Percentiles rank a stretch among this genome's conserved stretches.
Conservation (phyloP, 2,113 vertebrate species). For the Cyanoliseus patagonus region DNA sequence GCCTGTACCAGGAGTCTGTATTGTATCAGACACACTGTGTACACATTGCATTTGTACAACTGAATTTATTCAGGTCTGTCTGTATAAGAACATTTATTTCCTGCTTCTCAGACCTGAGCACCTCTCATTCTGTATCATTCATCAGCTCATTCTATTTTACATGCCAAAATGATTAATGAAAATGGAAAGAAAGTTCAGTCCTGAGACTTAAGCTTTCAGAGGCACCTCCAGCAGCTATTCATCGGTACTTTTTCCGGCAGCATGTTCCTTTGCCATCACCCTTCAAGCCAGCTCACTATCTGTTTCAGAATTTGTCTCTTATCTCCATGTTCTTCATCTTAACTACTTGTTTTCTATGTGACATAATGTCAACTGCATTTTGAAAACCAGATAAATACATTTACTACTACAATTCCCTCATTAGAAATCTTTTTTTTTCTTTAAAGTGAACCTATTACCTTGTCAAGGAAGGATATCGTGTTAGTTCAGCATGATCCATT, state of each 20-base stretch:
- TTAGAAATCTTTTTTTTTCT: not conserved
- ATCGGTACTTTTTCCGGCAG: not conserved
- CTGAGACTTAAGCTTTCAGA: not conserved
- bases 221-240: not conserved
- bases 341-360: not conserved
- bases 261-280: not conserved
- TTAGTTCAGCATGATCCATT: not conserved
- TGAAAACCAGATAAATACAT: not conserved
- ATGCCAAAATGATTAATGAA: not conserved
- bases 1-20: not conserved
- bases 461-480: not conserved
- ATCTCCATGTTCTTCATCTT: not conserved
- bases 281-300: not conserved
- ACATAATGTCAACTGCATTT: not conserved
- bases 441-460: not conserved
- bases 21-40: not conserved
- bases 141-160: not conserved
- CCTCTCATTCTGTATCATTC: not conserved
- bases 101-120: not conserved
- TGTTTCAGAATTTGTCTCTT: not conserved
- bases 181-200: not conserved
- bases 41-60: not conserved
- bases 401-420: not conserved
- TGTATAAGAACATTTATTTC: not conserved
- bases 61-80: not conserved